These are phyloP conservation scores for Rapana venosa DNA, from an alignment of 2,888 invertebrate genomes.

Conservation along the genomic window DNA sequence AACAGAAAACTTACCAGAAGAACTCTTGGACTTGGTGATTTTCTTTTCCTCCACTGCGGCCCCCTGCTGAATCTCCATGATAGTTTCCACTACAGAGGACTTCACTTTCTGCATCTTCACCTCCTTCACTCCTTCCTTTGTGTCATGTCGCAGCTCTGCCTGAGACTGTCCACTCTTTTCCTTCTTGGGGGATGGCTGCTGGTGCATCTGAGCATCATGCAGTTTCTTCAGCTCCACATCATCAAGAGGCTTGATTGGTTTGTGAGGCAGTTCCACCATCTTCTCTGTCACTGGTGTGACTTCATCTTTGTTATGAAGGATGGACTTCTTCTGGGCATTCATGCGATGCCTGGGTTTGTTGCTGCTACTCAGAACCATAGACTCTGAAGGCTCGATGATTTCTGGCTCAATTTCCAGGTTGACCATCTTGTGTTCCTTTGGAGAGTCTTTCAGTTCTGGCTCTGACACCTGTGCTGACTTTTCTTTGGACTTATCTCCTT, in stretches of 20 bases:
- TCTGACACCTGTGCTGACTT: conserved; percentile 65
- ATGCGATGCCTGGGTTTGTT: conserved; percentile 83
- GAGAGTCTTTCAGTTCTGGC: conserved; percentile 52
- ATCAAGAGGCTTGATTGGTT: conserved; percentile 84
- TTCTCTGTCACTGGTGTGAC: conserved; percentile 58
- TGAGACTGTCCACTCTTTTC: conserved; percentile 27
- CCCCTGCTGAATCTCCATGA: conserved; percentile 26
- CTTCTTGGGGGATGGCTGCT: conserved; percentile 26
- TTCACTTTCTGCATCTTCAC: conserved; percentile 31
- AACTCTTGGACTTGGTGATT: conserved; percentile 40
- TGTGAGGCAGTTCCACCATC: conserved; percentile 60
- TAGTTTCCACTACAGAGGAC: conserved; percentile 3
- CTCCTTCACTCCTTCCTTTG: conserved; percentile 34
- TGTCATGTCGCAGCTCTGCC: conserved; percentile 30
- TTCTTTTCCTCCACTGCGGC: conserved; percentile 38
- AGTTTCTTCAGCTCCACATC: conserved; percentile 82
- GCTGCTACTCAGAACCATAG: conserved; percentile 53
- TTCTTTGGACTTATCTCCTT: conserved; percentile 67
- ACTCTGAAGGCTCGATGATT: conserved; percentile 79
- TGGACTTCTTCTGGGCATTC: conserved; percentile 81
- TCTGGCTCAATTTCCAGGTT: conserved; percentile 86
- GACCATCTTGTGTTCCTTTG: conserved; percentile 80
- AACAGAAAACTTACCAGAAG: conserved; percentile 34
- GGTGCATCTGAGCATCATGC: conserved; percentile 54
- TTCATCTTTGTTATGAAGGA: conserved; percentile 84